Evolutionary conservation across 2,888 invertebrate genomes (phyloP).

Genomic region (Ornithoptera alexandrae): DNA sequence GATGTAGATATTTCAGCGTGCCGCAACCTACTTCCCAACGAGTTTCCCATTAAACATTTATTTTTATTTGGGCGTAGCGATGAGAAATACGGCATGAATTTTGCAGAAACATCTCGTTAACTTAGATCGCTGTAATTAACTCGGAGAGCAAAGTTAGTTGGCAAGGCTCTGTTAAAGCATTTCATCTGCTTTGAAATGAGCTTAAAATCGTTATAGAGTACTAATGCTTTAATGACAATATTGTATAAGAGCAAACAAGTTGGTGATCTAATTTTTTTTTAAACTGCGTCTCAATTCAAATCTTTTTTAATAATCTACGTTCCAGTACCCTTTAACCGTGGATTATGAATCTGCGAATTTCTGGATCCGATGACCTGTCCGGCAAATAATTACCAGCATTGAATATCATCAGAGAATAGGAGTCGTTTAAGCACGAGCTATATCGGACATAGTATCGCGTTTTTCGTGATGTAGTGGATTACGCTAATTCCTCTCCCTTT

Average conservation of each 20-base stretch:
- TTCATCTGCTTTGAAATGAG: constrained; percentile 1
- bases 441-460: too few species aligned
- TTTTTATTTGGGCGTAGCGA: constrained; percentile 20
- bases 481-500: too few species aligned
- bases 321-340: too few species aligned
- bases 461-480: too few species aligned
- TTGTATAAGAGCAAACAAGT: background rate
- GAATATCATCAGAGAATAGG: too few species aligned
- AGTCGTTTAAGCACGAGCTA: too few species aligned
- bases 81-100: constrained; percentile 20
- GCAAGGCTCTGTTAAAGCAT: constrained; percentile 1
- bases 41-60: constrained; percentile 24
- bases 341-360: too few species aligned
- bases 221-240: background rate
- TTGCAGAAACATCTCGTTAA: constrained; percentile 10
- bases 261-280: background rate
- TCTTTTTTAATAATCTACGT: too few species aligned
- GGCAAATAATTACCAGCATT: too few species aligned
- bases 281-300: background rate
- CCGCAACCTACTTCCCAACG: constrained; percentile 12
- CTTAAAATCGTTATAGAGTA: constrained; percentile 8
- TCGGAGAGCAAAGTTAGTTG: constrained; percentile 21
- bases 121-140: constrained; percentile 26
- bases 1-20: background rate
- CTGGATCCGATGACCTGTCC: too few species aligned